Base-by-base conservation (phyloP, 2,113 vertebrate species). In the Telmatochromis sp. region DNA sequence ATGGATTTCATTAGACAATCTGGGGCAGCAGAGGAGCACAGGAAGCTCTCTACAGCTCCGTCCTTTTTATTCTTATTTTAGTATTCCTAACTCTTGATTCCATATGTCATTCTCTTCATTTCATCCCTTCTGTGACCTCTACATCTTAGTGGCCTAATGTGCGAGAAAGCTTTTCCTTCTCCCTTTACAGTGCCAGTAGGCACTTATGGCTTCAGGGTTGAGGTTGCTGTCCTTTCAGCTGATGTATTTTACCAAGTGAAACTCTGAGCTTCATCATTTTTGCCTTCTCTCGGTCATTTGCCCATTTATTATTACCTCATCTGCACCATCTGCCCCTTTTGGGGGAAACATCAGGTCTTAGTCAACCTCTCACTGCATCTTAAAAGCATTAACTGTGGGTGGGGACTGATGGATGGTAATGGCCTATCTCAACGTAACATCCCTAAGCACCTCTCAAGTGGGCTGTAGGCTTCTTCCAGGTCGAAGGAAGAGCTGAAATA, bases 241-340 rank as follows among this genome's bases (percentile, higher is more conserved):
- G 87, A 94, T 94, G 88, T 92, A 94, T 95, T 95, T 94, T 94
- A 89, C 86, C 92, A 92, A 88, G 90, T 90, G 82, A 92, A 92
- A 92, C 89, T 93, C 83, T 35, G 58, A 89, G 80, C 88, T 93
- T 94, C 91, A 95, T 96, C 90, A 93, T 93, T 91, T 94, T 92
- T 91, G 84, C 87, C 84, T 90, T 88, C 87, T 89, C 91, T 86
- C 88, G 86, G 90, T 94, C 89, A 94, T 95, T 95, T 93, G 70
- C 85, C 94, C 93, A 92, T 96, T 95, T 92, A 93, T 94, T 93
- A 95, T 95, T 94, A 95, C 92, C 92, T 96, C 95, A 94, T 95
- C 92, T 92, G 87, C 79, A 85, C 93, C 93, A 94, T 93, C 94
- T 95, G 95, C 90, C 91, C 91, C 89, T 92, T 94, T 80, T 86